phyloP scores from a whole-genome alignment of 2,888 invertebrate genomes.

The Cryptus armator region DNA sequence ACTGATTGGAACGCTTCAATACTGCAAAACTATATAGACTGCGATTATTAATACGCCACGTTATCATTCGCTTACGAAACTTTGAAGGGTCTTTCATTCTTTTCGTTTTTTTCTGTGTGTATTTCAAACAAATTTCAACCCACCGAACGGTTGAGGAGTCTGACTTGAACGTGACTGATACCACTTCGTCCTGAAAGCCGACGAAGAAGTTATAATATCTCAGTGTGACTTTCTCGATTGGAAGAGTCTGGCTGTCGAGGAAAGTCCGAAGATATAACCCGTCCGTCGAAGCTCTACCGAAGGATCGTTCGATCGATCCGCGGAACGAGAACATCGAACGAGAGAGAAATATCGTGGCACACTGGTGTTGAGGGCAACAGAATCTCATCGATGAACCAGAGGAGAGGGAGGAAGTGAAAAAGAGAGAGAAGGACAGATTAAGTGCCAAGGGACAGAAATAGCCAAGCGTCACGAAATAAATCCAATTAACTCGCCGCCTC shows the following conservation, averaged over 20 bases:
- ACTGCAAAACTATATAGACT: conserved; percentile 1
- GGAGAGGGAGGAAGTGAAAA: conserved; percentile 7
- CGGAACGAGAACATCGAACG: conserved; percentile 1
- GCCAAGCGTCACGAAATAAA: conserved; percentile 76
- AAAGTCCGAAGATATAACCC: neutral
- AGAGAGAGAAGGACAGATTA: conserved; percentile 38
- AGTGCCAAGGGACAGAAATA: conserved; percentile 73
- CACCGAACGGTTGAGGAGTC: conserved; percentile 20
- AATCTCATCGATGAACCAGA: conserved; percentile 8
- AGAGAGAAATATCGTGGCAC: conserved; percentile 33
- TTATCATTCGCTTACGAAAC: neutral
- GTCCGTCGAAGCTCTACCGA: neutral
- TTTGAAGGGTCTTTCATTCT: neutral
- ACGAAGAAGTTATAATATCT: conserved; percentile 26
- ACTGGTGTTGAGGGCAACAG: neutral
- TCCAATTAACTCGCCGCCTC: conserved; percentile 77
- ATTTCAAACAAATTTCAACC: neutral
- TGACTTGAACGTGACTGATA: conserved; percentile 15
- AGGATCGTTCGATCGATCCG: conserved; percentile 29
- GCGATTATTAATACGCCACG: neutral
- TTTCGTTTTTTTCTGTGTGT: neutral
- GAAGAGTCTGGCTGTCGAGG: conserved; percentile 2
- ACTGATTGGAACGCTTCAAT: conserved; percentile 80
- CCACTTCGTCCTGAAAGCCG: neutral
- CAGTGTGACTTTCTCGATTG: conserved; percentile 1